Evolutionary conservation across 2,113 vertebrate genomes (phyloP).

Genomic region (Microcebus griseorufus): DNA sequence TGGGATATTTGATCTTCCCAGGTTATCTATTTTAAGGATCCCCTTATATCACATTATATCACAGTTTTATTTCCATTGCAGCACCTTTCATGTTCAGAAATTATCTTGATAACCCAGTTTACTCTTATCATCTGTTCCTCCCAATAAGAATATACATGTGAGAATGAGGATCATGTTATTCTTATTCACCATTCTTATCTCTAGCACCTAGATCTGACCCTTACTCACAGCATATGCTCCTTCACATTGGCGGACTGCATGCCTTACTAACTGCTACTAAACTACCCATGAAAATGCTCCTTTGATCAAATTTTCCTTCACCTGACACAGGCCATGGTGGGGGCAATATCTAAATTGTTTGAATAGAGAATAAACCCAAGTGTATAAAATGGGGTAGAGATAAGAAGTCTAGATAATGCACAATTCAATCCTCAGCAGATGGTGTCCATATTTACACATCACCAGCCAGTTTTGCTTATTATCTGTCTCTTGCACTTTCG

Average conservation of each 20-base stretch:
- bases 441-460: background rate
- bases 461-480: background rate
- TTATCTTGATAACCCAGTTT: background rate
- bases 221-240: background rate
- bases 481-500: background rate
- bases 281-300: background rate
- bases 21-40: background rate
- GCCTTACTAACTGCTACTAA: background rate
- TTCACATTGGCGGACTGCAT: background rate
- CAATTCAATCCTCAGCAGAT: background rate
- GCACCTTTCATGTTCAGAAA: background rate
- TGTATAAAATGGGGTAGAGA: background rate
- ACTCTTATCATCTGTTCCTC: background rate
- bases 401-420: background rate
- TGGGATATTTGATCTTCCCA: background rate
- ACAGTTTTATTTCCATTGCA: background rate
- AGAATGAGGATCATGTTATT: background rate
- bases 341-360: background rate
- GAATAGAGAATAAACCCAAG: background rate
- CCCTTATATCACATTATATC: background rate
- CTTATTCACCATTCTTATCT: background rate
- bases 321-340: background rate
- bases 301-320: background rate
- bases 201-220: background rate
- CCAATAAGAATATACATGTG: background rate